phyloP scores from a whole-genome alignment of 1,140 invertebrate species.

The Sinella curviseta region DNA sequence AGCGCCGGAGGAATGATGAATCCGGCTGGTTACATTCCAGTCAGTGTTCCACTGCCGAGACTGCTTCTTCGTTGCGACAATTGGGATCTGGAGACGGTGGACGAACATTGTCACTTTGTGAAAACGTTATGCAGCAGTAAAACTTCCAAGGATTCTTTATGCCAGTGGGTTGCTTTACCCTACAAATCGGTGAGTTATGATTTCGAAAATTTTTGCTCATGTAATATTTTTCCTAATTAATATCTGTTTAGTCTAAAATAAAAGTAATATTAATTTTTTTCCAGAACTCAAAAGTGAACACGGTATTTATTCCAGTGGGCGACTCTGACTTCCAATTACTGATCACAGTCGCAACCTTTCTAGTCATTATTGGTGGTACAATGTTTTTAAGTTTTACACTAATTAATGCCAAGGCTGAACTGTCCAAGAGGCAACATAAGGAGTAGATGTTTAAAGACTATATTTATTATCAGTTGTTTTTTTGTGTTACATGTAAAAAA shows the following conservation, averaged over 20 bases:
- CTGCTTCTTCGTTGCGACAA: constrained; percentile 41
- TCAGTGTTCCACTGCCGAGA: constrained; percentile 44
- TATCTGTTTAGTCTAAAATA: no score
- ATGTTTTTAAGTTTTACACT: constrained; percentile 32
- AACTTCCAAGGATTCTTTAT: constrained; percentile 1
- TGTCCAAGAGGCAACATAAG: constrained; percentile 6
- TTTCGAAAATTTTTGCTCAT: no score
- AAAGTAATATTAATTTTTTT: not conserved
- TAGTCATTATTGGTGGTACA: constrained; percentile 41
- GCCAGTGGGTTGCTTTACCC: constrained; percentile 43
- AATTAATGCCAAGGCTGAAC: not conserved
- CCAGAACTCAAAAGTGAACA: constrained; percentile 46
- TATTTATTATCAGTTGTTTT: no score
- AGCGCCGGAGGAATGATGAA: constrained; percentile 22
- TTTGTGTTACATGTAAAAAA: no score
- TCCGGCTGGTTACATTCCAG: constrained; percentile 42
- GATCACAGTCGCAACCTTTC: constrained; percentile 37
- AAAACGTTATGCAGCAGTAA: constrained; percentile 35
- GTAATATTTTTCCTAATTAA: no score
- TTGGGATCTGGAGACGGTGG: constrained; percentile 35
- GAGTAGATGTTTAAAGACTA: no score
- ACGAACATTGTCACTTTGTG: constrained; percentile 36
- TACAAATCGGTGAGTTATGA: constrained; percentile 45
- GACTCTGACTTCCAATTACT: constrained; percentile 40
- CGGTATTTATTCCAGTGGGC: constrained; percentile 46